Evolutionary conservation across 2,888 invertebrate species (phyloP), one percentile per base, ranked within the genome.

Genomic region (Osedax fenrisi): DNA sequence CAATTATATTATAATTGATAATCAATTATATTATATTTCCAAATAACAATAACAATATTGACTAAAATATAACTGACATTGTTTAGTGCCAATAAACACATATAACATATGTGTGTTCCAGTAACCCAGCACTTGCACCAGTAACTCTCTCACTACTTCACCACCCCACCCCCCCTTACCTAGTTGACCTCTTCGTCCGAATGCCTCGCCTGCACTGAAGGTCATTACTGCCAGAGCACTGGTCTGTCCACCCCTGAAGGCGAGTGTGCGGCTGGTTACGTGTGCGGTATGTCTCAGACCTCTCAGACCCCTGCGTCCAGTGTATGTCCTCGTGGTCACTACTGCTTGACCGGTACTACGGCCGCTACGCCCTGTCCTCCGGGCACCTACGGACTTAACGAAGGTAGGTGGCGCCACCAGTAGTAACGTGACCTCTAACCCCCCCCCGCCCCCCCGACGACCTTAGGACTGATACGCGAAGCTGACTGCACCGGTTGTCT

Each of bases 241-340:
- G 75, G 76, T 17, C 67, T 76, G 27, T 66, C 78, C 2, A 70
- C 78, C 1, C 73, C 76, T 17, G 25, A 75, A 17, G 77, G 74
- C n/a, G 26, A 22, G 23, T 78, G 78, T 56, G 27, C 73, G 74
- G 41, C 74, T 80, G 83, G 83, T 2, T 81, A 80, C 77, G 83
- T 79, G 77, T 83, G 83, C 73, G 81, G 80, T 22, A 77, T 78
- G 2, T 82, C 82, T 23, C 81, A 82, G 3, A 79, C 81, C 72
- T 77, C 80, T 1, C 78, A 81, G 0, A 80, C 77, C n/a, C 83
- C 83, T 5, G 79, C 80, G 0, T 83, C 83, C 3, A 81, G 82
- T 2, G 76, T 81, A 2, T 83, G 83, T 78, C 80, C 82, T 0
- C 10, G 77, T 3, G 83, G 83, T 17, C 78, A 77, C 0, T 83